Conservation (phyloP, 2,888 invertebrate species). For the Nomada lathburiana region DNA sequence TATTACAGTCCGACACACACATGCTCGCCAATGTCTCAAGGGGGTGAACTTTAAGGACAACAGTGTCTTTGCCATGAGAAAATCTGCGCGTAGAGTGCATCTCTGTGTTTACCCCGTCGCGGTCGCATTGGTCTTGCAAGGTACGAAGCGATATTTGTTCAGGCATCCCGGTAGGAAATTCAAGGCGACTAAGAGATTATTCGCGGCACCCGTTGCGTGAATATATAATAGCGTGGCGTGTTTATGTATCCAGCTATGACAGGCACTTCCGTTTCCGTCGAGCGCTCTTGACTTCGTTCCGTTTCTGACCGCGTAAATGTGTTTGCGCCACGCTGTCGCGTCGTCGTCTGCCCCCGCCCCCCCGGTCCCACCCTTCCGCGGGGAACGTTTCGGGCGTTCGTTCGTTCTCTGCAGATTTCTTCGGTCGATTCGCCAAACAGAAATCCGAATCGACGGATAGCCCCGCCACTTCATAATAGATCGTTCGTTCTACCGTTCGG, state of each 20-base stretch:
- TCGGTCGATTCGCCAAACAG: not conserved
- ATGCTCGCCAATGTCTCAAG: too few relatives aligned
- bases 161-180: slow-evolving; percentile 73
- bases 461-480: too few relatives aligned
- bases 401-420: slow-evolving; percentile 26
- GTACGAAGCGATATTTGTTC: slow-evolving; percentile 69
- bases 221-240: slow-evolving; percentile 80
- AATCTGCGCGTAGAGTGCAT: slow-evolving; percentile 47
- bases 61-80: slow-evolving; percentile 13
- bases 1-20: not conserved
- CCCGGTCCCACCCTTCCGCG: slow-evolving; percentile 44
- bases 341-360: slow-evolving; percentile 63
- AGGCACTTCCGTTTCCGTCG: slow-evolving; percentile 83
- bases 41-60: slow-evolving; percentile 10
- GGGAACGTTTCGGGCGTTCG: slow-evolving; percentile 31
- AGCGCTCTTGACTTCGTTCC: slow-evolving; percentile 77
- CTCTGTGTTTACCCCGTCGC: slow-evolving; percentile 52
- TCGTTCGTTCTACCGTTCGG: not conserved
- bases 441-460: not conserved
- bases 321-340: slow-evolving; percentile 70
- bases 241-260: slow-evolving; percentile 83
- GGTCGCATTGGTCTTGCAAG: slow-evolving; percentile 53
- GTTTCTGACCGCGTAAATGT: slow-evolving; percentile 76
- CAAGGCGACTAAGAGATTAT: slow-evolving; percentile 75
- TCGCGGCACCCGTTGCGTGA: slow-evolving; percentile 81